Evolutionary conservation across 2,888 invertebrate genomes (phyloP).

Genomic region (Meiosimyza platycephala): DNA sequence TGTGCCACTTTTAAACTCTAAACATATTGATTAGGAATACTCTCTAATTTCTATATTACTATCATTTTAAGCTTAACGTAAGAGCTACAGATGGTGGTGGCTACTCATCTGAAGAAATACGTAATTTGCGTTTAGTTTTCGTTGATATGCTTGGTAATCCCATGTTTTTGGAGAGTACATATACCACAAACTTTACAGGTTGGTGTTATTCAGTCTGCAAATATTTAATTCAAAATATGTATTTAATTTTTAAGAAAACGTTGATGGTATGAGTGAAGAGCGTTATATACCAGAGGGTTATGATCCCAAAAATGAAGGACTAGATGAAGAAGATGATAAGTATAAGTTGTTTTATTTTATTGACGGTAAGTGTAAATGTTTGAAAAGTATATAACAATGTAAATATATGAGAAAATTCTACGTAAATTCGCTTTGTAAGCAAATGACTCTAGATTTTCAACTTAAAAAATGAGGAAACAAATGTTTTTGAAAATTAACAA

Average conservation of each 20-base stretch:
- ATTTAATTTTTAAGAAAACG: constrained; percentile 42
- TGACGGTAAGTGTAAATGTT: constrained; percentile 60
- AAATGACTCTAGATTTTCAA: no score
- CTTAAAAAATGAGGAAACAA: not conserved
- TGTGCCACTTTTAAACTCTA: no score
- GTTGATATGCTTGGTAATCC: constrained; percentile 69
- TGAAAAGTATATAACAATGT: not conserved
- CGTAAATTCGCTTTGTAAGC: not conserved
- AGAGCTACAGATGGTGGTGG: constrained; percentile 68
- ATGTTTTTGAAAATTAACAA: no score
- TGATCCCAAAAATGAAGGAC: constrained; percentile 69
- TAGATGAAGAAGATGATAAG: constrained; percentile 62
- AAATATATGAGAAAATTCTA: not conserved
- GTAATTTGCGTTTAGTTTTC: constrained; percentile 66
- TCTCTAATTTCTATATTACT: no score
- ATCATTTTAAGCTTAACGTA: constrained; percentile 66
- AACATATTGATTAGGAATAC: no score
- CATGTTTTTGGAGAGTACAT: constrained; percentile 61
- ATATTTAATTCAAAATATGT: not conserved
- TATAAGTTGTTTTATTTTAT: constrained; percentile 68
- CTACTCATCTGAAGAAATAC: constrained; percentile 44
- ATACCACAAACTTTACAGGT: constrained; percentile 52
- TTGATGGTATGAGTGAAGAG: constrained; percentile 63
- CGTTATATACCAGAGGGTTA: constrained; percentile 64
- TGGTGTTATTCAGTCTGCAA: constrained; percentile 12